These are phyloP conservation scores for Gymnopithys bicolor DNA, from an alignment of 2,797 vertebrate species.

Conservation along the genomic window DNA sequence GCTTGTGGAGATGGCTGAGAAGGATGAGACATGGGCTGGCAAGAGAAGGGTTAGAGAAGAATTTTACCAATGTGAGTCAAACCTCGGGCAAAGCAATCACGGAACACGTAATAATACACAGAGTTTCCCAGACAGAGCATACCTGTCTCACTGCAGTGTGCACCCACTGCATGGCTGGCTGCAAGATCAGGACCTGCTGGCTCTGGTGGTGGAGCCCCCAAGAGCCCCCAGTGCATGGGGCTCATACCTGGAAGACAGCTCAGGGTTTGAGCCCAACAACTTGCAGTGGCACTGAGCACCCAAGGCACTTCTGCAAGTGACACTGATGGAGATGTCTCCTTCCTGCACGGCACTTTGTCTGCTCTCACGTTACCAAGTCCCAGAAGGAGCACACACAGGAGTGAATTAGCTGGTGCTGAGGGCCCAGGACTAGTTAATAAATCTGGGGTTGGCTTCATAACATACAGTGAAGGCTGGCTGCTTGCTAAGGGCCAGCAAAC, in stretches of 20 bases:
- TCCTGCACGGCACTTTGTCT: not conserved
- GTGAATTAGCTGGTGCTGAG: not conserved
- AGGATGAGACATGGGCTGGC: conserved; percentile 83
- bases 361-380: not conserved
- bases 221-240: rapidly evolving
- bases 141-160: not conserved
- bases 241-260: not conserved
- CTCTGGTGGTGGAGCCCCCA: not conserved
- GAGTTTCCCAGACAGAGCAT: not conserved
- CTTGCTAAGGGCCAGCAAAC: not conserved
- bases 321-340: rapidly evolving
- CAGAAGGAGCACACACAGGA: not conserved
- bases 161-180: rapidly evolving
- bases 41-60: conserved; percentile 54
- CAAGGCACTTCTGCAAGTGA: not conserved
- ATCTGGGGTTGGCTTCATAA: not conserved
- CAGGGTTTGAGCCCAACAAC: not conserved
- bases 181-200: not conserved
- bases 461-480: rapidly evolving
- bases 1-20: conserved; percentile 80
- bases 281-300: not conserved
- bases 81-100: not conserved
- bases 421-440: rapidly evolving
- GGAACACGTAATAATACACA: rapidly evolving
- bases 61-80: not conserved